phyloP scores from a whole-genome alignment of 1,140 invertebrate species.

The Diuraphis noxia region DNA sequence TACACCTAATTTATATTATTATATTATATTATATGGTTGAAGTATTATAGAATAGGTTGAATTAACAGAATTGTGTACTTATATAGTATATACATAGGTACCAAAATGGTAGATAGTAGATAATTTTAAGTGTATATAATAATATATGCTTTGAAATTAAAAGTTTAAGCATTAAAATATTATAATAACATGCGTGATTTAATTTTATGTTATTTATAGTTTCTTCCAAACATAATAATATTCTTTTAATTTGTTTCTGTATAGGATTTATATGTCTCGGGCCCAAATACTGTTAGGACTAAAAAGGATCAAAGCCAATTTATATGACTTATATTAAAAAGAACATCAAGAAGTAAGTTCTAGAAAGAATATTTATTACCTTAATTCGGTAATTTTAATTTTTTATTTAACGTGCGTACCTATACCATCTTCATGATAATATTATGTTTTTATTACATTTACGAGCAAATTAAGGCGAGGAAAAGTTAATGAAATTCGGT shows the following conservation, averaged over 20 bases:
- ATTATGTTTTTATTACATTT: slow-evolving; percentile 3
- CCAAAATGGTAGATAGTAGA: too few relatives aligned
- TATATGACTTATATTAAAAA: background rate
- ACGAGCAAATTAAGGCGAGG: background rate
- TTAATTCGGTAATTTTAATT: background rate
- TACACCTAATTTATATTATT: too few relatives aligned
- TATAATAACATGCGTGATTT: background rate
- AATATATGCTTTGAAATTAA: background rate
- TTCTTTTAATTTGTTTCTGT: background rate
- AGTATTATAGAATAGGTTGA: too few relatives aligned
- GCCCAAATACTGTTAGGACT: background rate
- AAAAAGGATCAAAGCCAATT: background rate
- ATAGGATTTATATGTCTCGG: background rate
- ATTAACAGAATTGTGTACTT: too few relatives aligned
- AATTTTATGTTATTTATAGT: background rate
- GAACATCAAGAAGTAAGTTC: background rate
- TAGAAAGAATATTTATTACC: background rate
- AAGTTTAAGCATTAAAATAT: background rate
- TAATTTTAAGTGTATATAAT: background rate
- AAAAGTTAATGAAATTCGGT: background rate
- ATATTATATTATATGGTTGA: too few relatives aligned
- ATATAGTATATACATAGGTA: too few relatives aligned
- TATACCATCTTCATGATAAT: background rate
- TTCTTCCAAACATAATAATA: background rate
- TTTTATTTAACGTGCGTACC: background rate